Conservation (phyloP, 2,113 vertebrate genomes). For the Dendrocopos noguchii region DNA sequence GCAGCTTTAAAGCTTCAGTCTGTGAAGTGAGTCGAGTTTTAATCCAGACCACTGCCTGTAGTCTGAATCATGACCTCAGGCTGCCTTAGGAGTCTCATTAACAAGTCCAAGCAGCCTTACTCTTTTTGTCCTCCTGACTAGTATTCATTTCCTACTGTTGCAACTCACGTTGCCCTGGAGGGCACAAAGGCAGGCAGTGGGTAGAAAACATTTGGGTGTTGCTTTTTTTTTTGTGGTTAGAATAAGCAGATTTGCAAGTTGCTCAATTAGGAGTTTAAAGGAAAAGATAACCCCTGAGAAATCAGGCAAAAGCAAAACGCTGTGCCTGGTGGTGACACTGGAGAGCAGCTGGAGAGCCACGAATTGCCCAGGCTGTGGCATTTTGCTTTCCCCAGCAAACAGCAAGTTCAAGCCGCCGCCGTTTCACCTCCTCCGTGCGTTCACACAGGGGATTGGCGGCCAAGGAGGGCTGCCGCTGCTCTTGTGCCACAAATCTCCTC, state of each 20-base stretch:
- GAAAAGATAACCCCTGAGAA: not conserved
- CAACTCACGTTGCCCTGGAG: not conserved
- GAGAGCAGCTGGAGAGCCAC: accelerated
- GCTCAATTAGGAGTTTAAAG: not conserved
- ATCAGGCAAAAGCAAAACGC: not conserved
- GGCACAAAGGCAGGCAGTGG: not conserved
- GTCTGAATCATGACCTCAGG: not conserved
- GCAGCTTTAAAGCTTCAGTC: not conserved
- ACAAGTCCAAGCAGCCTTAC: not conserved
- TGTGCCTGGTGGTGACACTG: accelerated
- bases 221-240: not conserved
- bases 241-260: not conserved
- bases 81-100: not conserved
- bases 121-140: not conserved
- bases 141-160: not conserved
- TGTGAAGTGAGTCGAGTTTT: not conserved
- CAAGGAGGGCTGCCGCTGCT: not conserved
- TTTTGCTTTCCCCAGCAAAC: not conserved
- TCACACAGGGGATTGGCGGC: not conserved
- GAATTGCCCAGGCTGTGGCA: not conserved
- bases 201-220: not conserved
- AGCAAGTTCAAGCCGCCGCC: not conserved
- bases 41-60: not conserved
- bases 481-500: not conserved
- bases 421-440: not conserved